These are phyloP conservation scores for Synanceia verrucosa DNA, from an alignment of 2,797 vertebrate genomes.

Conservation along the genomic window DNA sequence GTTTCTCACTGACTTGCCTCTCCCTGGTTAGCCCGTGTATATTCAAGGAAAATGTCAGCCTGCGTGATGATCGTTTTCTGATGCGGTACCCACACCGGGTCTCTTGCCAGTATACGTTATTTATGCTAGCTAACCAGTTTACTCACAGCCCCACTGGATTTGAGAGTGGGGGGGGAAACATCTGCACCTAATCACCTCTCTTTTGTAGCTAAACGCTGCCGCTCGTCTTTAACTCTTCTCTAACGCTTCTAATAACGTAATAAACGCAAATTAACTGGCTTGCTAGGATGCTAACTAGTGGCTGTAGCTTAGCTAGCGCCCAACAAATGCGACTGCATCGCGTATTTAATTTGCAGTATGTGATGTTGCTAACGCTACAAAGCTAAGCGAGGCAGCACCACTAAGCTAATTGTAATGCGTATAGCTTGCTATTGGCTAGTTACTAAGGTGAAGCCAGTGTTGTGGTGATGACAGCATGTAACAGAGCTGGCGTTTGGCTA, in stretches of 20 bases:
- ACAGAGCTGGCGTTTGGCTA: slow-evolving; percentile 3
- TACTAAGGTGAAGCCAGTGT: slow-evolving; percentile 12
- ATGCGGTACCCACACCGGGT: slow-evolving; percentile 45
- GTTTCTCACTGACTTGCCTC: slow-evolving; percentile 36
- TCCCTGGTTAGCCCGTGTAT: slow-evolving; percentile 47
- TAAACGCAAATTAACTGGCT: slow-evolving; percentile 46
- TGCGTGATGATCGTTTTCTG: slow-evolving; percentile 47
- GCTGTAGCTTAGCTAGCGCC: slow-evolving; percentile 43
- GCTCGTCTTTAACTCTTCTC: slow-evolving; percentile 51
- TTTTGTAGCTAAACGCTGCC: slow-evolving; percentile 62
- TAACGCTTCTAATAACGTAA: not conserved
- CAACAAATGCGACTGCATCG: slow-evolving; percentile 42
- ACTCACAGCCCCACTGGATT: slow-evolving; percentile 42
- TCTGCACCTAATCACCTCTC: slow-evolving; percentile 79
- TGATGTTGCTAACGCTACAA: slow-evolving; percentile 53
- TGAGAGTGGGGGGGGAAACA: slow-evolving; percentile 59
- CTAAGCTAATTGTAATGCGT: slow-evolving; percentile 70
- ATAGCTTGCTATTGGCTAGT: slow-evolving; percentile 50
- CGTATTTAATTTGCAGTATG: slow-evolving; percentile 55
- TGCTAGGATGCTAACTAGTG: slow-evolving; percentile 52
- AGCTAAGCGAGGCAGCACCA: slow-evolving; percentile 49
- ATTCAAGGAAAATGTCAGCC: slow-evolving; percentile 51
- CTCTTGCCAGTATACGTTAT: slow-evolving; percentile 40
- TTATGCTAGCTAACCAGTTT: slow-evolving; percentile 66
- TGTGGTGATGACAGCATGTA: slow-evolving; percentile 27